phyloP scores from a whole-genome alignment of 2,113 vertebrate species.

The Halcyon senegalensis region DNA sequence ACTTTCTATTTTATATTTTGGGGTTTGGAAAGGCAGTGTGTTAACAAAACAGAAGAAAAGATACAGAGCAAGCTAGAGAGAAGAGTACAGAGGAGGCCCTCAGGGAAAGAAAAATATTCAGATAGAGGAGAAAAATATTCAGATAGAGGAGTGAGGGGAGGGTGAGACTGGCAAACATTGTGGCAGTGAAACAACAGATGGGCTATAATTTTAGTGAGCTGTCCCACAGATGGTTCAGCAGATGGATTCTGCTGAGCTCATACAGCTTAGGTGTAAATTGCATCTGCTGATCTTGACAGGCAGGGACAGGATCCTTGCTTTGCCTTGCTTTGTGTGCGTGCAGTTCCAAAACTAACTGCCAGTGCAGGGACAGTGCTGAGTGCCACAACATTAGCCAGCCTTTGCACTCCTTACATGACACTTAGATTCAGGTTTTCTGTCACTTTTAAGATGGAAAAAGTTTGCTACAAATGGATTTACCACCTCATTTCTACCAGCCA shows the following conservation, averaged over 20 bases:
- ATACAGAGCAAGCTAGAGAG: background rate
- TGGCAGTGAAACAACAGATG: conserved; percentile 72
- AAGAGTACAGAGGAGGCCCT: no score
- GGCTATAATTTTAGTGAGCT: conserved; percentile 60
- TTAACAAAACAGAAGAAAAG: background rate
- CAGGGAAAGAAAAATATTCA: conserved; percentile 50
- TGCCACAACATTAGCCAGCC: background rate
- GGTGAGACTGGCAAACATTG: conserved; percentile 58
- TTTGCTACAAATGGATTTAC: background rate
- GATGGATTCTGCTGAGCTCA: conserved; percentile 74
- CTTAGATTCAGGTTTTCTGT: background rate
- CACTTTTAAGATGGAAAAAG: background rate
- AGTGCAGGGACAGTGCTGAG: background rate
- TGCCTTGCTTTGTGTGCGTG: background rate
- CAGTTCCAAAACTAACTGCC: background rate
- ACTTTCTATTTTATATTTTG: conserved; percentile 20
- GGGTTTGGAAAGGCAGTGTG: conserved; percentile 31
- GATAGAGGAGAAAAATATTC: conserved; percentile 58
- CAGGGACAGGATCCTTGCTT: conserved; percentile 36
- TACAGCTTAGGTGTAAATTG: conserved; percentile 69
- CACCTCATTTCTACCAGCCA: background rate
- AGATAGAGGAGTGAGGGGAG: conserved; percentile 47
- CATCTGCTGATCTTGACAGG: conserved; percentile 65
- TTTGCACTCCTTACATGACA: background rate
- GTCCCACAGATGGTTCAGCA: conserved; percentile 76